These are phyloP conservation scores for Tillus elongatus DNA, from an alignment of 2,888 invertebrate genomes.

Conservation along the genomic window DNA sequence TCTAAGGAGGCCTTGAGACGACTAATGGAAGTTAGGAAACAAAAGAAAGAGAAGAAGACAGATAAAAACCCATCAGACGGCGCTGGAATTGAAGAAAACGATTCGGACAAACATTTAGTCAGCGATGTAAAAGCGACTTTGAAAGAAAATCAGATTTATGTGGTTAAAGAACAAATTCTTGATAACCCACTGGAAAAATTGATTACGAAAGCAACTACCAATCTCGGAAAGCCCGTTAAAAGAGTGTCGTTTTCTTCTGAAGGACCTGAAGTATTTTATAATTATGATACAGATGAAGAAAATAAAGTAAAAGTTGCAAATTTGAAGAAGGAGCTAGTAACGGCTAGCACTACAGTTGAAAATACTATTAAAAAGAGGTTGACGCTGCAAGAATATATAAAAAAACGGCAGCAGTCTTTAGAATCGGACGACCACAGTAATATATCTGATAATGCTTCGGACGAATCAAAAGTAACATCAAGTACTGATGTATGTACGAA, in stretches of 20 bases:
- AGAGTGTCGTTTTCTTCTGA: constrained; percentile 1
- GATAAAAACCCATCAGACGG: neutral
- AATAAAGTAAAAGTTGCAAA: neutral
- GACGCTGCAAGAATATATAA: neutral
- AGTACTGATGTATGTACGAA: neutral
- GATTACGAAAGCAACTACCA: no score
- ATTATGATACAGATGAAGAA: no score
- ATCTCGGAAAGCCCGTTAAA: no score
- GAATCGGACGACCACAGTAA: no score
- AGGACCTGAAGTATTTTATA: neutral
- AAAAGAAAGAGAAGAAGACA: neutral
- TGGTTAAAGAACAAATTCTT: neutral
- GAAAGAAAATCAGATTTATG: neutral
- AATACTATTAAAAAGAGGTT: neutral
- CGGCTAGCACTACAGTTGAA: neutral
- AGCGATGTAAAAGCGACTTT: neutral
- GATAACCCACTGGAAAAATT: no score
- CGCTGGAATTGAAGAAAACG: no score
- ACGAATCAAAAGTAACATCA: constrained; percentile 1
- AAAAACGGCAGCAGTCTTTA: neutral
- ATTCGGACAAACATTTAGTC: no score
- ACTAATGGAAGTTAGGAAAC: neutral
- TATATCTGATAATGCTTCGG: no score
- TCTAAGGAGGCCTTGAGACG: constrained; percentile 2
- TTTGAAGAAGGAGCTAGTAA: neutral